Conservation (phyloP, 2,888 invertebrate species). For the Tenthredo livida region DNA sequence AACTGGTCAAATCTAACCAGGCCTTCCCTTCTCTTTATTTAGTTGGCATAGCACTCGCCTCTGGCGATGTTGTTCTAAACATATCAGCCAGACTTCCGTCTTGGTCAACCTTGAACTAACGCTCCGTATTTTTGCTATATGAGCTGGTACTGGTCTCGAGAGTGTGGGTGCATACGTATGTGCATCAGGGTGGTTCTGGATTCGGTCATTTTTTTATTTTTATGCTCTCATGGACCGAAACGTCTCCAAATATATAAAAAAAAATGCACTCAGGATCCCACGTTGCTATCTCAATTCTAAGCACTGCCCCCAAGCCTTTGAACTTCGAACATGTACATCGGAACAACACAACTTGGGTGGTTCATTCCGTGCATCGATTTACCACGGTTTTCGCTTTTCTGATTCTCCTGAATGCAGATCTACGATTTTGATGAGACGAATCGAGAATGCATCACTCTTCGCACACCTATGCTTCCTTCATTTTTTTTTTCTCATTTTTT, state of each 20-base stretch:
- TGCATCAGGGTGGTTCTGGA: neutral
- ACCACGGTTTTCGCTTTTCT: neutral
- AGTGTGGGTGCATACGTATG: neutral
- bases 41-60: conserved; percentile 2
- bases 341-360: too few relatives aligned
- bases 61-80: conserved; percentile 72
- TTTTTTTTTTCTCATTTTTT: neutral
- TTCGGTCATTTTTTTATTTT: too few relatives aligned
- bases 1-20: conserved; percentile 48
- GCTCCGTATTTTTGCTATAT: conserved; percentile 37
- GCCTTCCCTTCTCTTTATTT: conserved; percentile 25
- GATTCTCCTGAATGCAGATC: neutral
- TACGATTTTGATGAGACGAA: neutral
- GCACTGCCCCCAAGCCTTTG: too few relatives aligned
- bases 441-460: neutral
- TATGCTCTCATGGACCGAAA: too few relatives aligned
- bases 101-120: conserved; percentile 74
- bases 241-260: too few relatives aligned
- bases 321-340: too few relatives aligned
- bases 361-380: neutral
- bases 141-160: neutral
- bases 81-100: conserved; percentile 75
- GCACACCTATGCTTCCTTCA: neutral
- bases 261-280: too few relatives aligned
- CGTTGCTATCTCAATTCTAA: too few relatives aligned